A percentile compares a stretch with the other conserved stretches of the same genome.
Conservation (phyloP, 92 coral and sea anemone genomes). For the Epizoanthus scotinus region DNA sequence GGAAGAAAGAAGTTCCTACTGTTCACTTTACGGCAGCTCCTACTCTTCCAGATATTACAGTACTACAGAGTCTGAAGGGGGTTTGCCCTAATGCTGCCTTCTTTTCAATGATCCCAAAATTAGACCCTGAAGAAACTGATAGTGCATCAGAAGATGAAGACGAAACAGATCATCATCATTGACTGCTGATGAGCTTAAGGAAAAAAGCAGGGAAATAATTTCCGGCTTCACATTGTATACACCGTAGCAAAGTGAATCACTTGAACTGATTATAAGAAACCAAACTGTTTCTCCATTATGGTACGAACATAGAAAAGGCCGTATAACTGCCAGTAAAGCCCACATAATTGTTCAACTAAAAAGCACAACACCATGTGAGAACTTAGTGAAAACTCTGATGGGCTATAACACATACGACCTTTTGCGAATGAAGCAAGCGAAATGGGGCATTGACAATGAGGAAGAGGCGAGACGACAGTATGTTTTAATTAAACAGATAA, state of each 20-base stretch:
- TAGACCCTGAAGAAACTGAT: constrained; percentile 47
- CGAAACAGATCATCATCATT: not conserved
- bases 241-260: constrained; percentile 22
- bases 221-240: not conserved
- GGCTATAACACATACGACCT: not conserved
- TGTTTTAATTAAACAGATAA: constrained; percentile 6
- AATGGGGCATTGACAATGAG: constrained; percentile 36
- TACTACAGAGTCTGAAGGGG: constrained; percentile 13
- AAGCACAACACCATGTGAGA: constrained; percentile 12
- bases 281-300: constrained; percentile 28
- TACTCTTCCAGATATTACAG: constrained; percentile 19
- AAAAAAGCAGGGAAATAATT: not conserved
- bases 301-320: constrained; percentile 46
- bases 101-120: constrained; percentile 33
- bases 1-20: constrained; percentile 17
- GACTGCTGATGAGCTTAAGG: not conserved
- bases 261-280: constrained; percentile 28
- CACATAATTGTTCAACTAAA: constrained; percentile 19
- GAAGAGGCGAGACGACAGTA: constrained; percentile 26
- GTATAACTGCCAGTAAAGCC: constrained; percentile 44
- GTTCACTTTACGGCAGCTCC: constrained; percentile 6
- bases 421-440: not conserved
- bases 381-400: constrained; percentile 3
- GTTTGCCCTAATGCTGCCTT: constrained; percentile 42
- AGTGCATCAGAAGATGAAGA: constrained; percentile 49